Evolutionary conservation across 2,113 vertebrate genomes (phyloP).

Genomic region (Oryzias woworae): DNA sequence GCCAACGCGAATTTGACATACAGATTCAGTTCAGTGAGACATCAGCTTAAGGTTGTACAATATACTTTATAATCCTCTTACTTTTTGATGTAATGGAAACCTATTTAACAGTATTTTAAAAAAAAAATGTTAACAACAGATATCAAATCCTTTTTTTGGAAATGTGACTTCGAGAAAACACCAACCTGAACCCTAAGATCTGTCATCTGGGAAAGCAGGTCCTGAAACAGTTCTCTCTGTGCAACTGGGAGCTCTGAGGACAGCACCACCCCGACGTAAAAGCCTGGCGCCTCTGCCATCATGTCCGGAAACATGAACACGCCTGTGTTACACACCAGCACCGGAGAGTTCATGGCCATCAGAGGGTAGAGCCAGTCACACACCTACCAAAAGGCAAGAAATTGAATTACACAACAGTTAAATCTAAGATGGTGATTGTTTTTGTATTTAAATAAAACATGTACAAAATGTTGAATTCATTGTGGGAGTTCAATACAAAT

Average conservation of each 20-base stretch:
- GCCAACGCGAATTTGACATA: too few species aligned
- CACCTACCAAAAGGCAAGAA: constrained; percentile 77
- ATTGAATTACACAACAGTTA: neutral
- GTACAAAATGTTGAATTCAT: too few species aligned
- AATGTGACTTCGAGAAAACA: neutral
- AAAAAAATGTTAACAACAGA: neutral
- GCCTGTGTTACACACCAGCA: constrained; percentile 88
- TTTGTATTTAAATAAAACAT: too few species aligned
- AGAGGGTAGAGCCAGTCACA: constrained; percentile 96
- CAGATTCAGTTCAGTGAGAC: too few species aligned
- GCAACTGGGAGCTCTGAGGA: constrained; percentile 87
- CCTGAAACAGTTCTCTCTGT: constrained; percentile 87
- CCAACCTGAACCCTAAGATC: constrained; percentile 92
- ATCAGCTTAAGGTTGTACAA: too few species aligned
- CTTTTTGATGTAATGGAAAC: too few species aligned
- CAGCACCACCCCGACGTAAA: constrained; percentile 92
- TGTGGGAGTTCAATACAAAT: too few species aligned
- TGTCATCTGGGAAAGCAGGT: constrained; percentile 91
- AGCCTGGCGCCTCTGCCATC: constrained; percentile 86
- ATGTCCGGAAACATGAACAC: constrained; percentile 98
- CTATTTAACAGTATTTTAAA: neutral
- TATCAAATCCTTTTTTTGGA: neutral
- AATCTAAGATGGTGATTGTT: too few species aligned
- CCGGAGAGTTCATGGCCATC: constrained; percentile 87
- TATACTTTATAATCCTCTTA: too few species aligned